Evolutionary conservation across 1,140 invertebrate species (phyloP).

Genomic region (Drosophila varians): DNA sequence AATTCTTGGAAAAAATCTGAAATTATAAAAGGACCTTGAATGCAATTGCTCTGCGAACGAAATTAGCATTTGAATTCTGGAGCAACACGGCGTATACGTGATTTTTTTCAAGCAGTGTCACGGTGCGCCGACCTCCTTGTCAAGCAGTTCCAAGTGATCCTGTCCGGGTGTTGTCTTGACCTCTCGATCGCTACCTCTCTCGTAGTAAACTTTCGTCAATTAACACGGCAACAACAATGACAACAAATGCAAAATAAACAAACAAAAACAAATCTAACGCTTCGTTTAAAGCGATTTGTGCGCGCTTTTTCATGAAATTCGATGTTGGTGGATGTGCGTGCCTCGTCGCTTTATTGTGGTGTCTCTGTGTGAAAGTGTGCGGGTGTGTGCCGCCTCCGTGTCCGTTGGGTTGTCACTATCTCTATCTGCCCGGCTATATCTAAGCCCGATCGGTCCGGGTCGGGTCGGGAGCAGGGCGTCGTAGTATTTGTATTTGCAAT

Average conservation of each 20-base stretch:
- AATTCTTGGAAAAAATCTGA: slow-evolving; percentile 41
- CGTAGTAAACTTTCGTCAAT: slow-evolving; percentile 7
- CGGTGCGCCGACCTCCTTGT: slow-evolving; percentile 7
- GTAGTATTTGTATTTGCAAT: slow-evolving; percentile 16
- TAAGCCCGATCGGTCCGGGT: slow-evolving; percentile 52
- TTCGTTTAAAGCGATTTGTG: slow-evolving; percentile 66
- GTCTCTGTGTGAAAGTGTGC: slow-evolving; percentile 21
- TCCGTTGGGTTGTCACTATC: slow-evolving; percentile 71
- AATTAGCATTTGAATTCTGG: slow-evolving; percentile 37
- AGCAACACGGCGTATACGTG: slow-evolving; percentile 24
- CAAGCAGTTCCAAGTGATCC: background rate
- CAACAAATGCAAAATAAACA: slow-evolving; percentile 5
- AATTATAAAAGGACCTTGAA: slow-evolving; percentile 43
- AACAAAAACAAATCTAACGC: slow-evolving; percentile 37
- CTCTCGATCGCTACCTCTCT: slow-evolving; percentile 9
- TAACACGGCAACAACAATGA: slow-evolving; percentile 15
- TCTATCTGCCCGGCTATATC: slow-evolving; percentile 61
- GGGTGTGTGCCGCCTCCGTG: slow-evolving; percentile 17
- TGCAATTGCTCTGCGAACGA: slow-evolving; percentile 29
- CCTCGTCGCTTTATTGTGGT: slow-evolving; percentile 9
- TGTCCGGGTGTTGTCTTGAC: slow-evolving; percentile 19
- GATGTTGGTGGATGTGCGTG: slow-evolving; percentile 56
- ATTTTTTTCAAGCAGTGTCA: slow-evolving; percentile 6
- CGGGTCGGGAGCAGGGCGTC: slow-evolving; percentile 29
- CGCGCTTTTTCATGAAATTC: slow-evolving; percentile 60